Conservation (phyloP, 2,113 vertebrate species). For the Tragelaphus scriptus region DNA sequence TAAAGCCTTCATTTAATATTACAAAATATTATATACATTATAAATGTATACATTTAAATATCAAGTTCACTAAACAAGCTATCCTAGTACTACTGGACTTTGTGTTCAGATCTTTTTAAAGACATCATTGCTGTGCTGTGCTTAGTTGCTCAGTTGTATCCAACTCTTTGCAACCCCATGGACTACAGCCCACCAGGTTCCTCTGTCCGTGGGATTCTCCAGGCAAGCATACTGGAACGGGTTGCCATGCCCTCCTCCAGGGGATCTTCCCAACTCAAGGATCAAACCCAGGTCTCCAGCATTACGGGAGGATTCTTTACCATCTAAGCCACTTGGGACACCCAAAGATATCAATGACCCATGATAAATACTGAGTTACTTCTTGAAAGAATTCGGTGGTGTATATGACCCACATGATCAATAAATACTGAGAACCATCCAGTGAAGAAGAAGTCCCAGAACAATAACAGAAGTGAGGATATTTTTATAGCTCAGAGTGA, state of each 20-base stretch:
- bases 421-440: background rate
- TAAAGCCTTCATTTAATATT: background rate
- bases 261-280: background rate
- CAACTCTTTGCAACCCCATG: background rate
- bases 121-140: background rate
- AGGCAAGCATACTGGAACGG: background rate
- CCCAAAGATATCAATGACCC: background rate
- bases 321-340: rapidly evolving
- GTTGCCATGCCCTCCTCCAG: background rate
- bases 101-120: background rate
- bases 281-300: background rate
- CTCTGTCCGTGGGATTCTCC: background rate
- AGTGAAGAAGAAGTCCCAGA: background rate
- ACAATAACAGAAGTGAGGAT: background rate
- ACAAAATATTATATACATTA: background rate
- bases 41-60: background rate
- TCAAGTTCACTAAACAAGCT: background rate
- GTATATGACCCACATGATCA: background rate
- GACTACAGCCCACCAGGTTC: background rate
- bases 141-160: background rate
- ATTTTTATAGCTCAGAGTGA: background rate
- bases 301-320: background rate
- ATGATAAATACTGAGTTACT: background rate
- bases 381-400: background rate
- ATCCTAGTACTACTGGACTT: background rate